phyloP scores from a whole-genome alignment of 2,797 vertebrate species.

The Myripristis jacobus region DNA sequence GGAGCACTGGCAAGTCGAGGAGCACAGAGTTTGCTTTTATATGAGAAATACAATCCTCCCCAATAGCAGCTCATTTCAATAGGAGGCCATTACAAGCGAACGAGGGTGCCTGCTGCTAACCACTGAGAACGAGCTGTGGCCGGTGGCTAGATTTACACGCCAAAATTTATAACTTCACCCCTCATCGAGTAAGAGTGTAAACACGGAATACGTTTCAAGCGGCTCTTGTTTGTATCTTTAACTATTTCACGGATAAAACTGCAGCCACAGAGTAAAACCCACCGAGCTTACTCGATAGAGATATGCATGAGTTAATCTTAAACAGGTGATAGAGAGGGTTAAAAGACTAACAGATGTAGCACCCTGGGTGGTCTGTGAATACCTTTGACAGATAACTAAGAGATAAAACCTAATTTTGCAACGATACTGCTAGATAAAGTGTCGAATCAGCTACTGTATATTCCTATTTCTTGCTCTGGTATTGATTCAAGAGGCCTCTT shows the following conservation, averaged over 20 bases:
- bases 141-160: constrained; percentile 42
- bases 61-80: constrained; percentile 66
- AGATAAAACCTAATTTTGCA: constrained; percentile 5
- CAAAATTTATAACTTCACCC: constrained; percentile 64
- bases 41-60: constrained; percentile 62
- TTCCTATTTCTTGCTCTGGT: background rate
- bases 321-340: constrained; percentile 19
- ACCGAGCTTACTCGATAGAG: constrained; percentile 21
- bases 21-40: constrained; percentile 65
- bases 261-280: constrained; percentile 27
- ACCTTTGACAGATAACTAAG: constrained; percentile 8
- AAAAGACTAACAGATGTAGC: constrained; percentile 22
- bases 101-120: too few species aligned
- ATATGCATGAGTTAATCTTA: constrained; percentile 21
- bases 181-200: constrained; percentile 66
- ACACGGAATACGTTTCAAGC: constrained; percentile 47
- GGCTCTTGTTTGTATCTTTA: constrained; percentile 47
- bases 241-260: constrained; percentile 12
- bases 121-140: constrained; percentile 25
- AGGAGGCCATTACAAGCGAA: constrained; percentile 47
- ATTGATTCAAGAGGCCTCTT: too few species aligned
- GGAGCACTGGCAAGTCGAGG: constrained; percentile 39
- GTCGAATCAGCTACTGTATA: constrained; percentile 29
- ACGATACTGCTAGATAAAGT: background rate
- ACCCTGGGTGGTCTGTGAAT: constrained; percentile 57